Conservation (phyloP, 1,140 invertebrate genomes). For the Theocolax elegans region DNA sequence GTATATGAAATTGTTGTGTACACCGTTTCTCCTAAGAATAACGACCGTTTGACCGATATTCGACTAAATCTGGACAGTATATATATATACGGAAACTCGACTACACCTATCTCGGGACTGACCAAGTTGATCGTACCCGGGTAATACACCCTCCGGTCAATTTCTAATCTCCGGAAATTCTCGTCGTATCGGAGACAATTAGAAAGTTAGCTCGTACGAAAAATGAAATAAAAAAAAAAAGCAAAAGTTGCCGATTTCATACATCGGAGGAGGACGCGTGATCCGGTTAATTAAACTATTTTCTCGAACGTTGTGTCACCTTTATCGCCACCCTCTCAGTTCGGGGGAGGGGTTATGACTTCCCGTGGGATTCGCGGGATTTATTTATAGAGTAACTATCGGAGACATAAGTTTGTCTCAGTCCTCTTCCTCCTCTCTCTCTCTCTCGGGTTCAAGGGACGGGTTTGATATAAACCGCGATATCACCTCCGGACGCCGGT, state of each 20-base stretch:
- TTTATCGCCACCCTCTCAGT: background rate
- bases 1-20: no score
- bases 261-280: background rate
- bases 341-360: no score
- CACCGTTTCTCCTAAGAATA: no score
- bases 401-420: slow-evolving; percentile 61
- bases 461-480: slow-evolving; percentile 52
- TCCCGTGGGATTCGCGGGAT: slow-evolving; percentile 40
- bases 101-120: no score
- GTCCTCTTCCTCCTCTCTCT: no score
- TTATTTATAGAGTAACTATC: slow-evolving; percentile 61
- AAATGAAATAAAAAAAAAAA: background rate
- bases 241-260: background rate
- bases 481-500: slow-evolving; percentile 41
- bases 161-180: background rate
- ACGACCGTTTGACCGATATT: no score
- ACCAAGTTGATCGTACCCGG: no score
- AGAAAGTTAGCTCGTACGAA: background rate
- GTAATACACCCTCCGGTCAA: background rate
- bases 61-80: no score
- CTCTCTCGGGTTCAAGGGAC: no score
- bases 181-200: background rate
- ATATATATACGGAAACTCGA: no score
- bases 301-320: background rate
- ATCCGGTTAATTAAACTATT: slow-evolving; percentile 33